These are phyloP conservation scores for Pollenia angustigena DNA, from an alignment of 2,888 invertebrate species.

Conservation along the genomic window DNA sequence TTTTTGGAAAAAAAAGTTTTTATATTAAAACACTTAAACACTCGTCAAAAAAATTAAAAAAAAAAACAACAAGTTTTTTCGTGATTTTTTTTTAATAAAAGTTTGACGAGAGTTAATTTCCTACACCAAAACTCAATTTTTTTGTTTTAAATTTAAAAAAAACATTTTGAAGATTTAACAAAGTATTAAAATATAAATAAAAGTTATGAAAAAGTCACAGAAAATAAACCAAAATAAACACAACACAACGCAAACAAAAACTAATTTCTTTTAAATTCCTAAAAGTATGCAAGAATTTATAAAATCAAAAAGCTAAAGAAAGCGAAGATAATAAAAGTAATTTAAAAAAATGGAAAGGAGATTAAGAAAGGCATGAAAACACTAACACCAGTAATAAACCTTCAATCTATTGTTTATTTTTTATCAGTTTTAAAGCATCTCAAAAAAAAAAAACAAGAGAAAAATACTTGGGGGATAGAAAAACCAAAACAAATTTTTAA, in stretches of 20 bases:
- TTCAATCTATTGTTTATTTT: conserved; percentile 40
- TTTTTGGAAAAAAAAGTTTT: conserved; percentile 51
- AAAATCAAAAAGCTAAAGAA: conserved; percentile 51
- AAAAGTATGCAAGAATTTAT: conserved; percentile 69
- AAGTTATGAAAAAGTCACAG: neutral
- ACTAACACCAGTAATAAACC: neutral
- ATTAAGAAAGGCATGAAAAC: neutral
- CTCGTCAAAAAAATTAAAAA: conserved; percentile 23
- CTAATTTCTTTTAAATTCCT: conserved; percentile 55
- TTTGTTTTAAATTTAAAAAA: conserved; percentile 28
- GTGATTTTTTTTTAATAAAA: neutral
- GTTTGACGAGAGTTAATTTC: neutral
- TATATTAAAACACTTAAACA: conserved; percentile 38
- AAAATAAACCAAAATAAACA: neutral
- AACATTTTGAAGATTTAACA: conserved; percentile 47
- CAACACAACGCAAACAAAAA: neutral
- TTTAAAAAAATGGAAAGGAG: neutral
- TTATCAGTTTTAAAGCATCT: conserved; percentile 40
- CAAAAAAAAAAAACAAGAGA: neutral
- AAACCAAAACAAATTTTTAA: neutral
- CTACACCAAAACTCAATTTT: neutral
- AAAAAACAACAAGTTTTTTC: conserved; percentile 8
- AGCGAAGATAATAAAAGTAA: neutral
- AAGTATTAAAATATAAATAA: conserved; percentile 53
- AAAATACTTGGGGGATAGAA: neutral